Percentiles rank a stretch among this genome's conserved stretches.
These are phyloP conservation scores for Spilosoma lubricipeda DNA, from an alignment of 2,888 invertebrate species.

Conservation along the genomic window DNA sequence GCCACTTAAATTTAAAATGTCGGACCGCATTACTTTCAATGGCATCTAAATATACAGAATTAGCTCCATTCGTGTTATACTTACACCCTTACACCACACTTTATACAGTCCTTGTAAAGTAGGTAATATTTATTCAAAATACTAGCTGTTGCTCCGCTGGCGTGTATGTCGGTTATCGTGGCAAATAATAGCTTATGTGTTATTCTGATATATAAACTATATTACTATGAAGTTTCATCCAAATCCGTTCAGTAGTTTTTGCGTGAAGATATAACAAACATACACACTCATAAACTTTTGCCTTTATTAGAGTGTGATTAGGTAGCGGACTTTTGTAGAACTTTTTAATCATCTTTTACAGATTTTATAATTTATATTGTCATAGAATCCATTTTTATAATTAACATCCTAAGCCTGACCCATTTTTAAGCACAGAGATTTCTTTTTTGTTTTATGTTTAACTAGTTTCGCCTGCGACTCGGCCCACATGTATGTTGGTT, in stretches of 20 bases:
- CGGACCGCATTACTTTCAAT: not conserved
- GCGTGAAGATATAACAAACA: too few species aligned
- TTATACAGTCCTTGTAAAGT: not conserved
- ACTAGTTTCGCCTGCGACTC: not conserved
- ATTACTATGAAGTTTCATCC: too few species aligned
- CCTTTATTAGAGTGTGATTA: too few species aligned
- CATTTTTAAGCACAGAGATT: not conserved
- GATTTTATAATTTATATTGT: not conserved
- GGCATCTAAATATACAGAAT: not conserved
- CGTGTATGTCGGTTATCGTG: too few species aligned
- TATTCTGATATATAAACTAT: too few species aligned
- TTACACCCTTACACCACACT: not conserved
- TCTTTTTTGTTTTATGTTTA: not conserved
- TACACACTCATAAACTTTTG: too few species aligned
- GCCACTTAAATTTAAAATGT: constrained; percentile 21
- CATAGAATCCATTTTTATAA: too few species aligned
- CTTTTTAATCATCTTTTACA: not conserved
- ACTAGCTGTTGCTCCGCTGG: too few species aligned
- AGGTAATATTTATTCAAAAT: too few species aligned
- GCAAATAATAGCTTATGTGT: too few species aligned
- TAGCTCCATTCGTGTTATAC: not conserved
- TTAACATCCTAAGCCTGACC: not conserved
- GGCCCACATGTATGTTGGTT: too few species aligned
- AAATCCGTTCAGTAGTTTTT: too few species aligned
- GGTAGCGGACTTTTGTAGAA: not conserved